Percentiles rank a stretch among this genome's conserved stretches.
Conservation (phyloP, 2,797 vertebrate genomes). For the Aplochiton taeniatus region DNA sequence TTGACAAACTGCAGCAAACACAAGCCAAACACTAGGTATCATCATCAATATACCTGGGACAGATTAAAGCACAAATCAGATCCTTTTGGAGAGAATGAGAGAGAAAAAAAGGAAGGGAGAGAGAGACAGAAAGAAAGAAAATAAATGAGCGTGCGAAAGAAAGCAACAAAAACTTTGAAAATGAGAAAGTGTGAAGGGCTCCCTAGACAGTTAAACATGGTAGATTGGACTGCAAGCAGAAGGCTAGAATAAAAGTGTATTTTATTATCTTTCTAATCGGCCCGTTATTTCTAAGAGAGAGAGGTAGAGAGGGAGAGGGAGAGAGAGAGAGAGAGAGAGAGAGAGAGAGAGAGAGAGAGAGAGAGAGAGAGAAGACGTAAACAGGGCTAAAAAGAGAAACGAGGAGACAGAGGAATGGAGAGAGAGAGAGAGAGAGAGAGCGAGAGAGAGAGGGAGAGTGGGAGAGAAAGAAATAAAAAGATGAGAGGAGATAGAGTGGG, state of each 20-base stretch:
- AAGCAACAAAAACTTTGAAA: no score
- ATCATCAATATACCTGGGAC: no score
- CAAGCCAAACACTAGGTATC: no score
- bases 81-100: neutral
- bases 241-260: no score
- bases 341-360: constrained; percentile 28
- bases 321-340: no score
- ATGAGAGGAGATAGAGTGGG: constrained; percentile 27
- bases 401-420: neutral
- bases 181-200: no score
- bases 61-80: no score
- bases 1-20: no score
- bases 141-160: neutral
- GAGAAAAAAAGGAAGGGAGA: neutral
- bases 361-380: constrained; percentile 26
- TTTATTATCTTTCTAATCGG: no score
- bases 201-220: no score
- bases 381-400: neutral
- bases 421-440: constrained; percentile 5
- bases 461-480: constrained; percentile 34
- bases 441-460: constrained; percentile 7
- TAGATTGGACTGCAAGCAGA: no score
- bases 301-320: neutral
- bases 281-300: no score
- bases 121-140: neutral